phyloP scores from a whole-genome alignment of 2,113 vertebrate species.

The Ciconia maguari region DNA sequence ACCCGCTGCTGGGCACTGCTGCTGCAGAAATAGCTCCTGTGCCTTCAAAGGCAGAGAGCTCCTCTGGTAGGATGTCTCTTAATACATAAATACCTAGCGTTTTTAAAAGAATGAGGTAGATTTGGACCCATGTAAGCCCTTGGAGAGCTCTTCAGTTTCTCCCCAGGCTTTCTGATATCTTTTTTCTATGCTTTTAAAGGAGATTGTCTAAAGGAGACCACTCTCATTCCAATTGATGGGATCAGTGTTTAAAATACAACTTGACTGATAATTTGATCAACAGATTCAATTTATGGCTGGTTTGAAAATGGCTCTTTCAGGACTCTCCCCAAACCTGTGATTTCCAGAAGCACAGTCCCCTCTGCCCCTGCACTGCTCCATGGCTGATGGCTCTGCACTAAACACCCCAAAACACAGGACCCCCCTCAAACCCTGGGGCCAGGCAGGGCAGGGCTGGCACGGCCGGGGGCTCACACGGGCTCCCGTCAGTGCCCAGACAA shows the following conservation, averaged over 20 bases:
- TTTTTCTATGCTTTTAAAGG: not conserved
- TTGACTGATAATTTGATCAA: not conserved
- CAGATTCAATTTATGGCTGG: not conserved
- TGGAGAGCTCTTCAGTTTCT: not conserved
- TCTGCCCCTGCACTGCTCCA: not conserved
- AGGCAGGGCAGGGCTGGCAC: not conserved
- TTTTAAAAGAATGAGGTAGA: not conserved
- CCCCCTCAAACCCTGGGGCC: too few species aligned
- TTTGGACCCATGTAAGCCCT: not conserved
- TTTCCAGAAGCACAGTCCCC: not conserved
- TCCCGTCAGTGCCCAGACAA: accelerated
- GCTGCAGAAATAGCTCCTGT: not conserved
- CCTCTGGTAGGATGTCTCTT: not conserved
- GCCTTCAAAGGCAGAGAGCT: not conserved
- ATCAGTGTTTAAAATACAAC: not conserved
- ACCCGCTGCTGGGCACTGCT: not conserved
- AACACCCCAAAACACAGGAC: not conserved
- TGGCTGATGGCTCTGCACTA: not conserved
- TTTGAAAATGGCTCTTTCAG: not conserved
- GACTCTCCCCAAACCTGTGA: not conserved
- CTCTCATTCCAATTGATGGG: not conserved
- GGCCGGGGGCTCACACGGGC: accelerated
- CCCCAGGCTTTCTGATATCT: not conserved
- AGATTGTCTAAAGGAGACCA: not conserved
- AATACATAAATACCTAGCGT: not conserved